These are phyloP conservation scores for Tauraco hartlaubi DNA, from an alignment of 2,797 vertebrate genomes.

Conservation along the genomic window DNA sequence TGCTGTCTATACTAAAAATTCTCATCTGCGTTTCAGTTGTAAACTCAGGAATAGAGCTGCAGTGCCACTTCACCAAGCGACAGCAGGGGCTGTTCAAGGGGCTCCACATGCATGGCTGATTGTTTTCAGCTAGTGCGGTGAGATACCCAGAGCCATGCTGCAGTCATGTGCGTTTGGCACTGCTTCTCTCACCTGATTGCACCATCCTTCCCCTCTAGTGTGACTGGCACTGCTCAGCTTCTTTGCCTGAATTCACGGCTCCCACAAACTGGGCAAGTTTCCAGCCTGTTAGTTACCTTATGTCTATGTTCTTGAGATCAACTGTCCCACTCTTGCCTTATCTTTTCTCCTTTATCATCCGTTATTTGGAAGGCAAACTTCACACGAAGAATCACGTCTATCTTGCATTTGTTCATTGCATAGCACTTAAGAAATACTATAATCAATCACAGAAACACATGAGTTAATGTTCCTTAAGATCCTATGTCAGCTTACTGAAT, in stretches of 20 bases:
- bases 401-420: not conserved
- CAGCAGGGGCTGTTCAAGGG: not conserved
- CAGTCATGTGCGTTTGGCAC: constrained; percentile 14
- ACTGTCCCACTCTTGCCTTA: not conserved
- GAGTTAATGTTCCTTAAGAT: constrained; percentile 33
- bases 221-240: constrained; percentile 30
- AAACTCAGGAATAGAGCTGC: not conserved
- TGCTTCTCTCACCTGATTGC: constrained; percentile 4
- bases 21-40: not conserved
- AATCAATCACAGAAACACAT: constrained; percentile 28
- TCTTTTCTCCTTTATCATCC: not conserved
- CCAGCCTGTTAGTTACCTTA: constrained; percentile 50
- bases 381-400: not conserved
- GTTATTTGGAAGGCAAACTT: constrained; percentile 28
- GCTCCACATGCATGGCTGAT: not conserved
- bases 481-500: constrained; percentile 20
- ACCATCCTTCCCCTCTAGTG: not conserved
- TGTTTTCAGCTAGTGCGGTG: not conserved
- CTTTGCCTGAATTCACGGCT: not conserved
- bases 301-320: constrained; percentile 24
- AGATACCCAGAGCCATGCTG: not conserved
- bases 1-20: not conserved
- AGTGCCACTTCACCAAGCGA: not conserved
- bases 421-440: not conserved
- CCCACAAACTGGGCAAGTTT: constrained; percentile 4